Evolutionary conservation across 2,113 vertebrate genomes (phyloP), one percentile per base, ranked within the genome.

Genomic region (Copsychus sechellarum): DNA sequence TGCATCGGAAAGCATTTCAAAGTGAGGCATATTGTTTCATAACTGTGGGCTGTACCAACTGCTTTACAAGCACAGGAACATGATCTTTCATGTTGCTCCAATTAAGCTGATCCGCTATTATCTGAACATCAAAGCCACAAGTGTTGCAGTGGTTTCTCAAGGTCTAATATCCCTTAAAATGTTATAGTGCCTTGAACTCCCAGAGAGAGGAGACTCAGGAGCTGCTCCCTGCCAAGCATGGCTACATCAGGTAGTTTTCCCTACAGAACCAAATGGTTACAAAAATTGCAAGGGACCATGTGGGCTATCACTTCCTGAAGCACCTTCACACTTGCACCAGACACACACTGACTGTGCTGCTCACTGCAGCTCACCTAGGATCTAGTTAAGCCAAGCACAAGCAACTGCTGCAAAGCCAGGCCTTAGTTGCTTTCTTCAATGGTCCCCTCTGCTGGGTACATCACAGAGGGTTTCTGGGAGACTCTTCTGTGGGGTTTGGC

Each of bases 61-160:
- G 72, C 67, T 90, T 94, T 88, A 93, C 72, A 54, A 88, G 91
- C 60, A 61, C 4, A 47, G 88, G 72, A 92, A 96, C 88, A 84
- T 6, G 56, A 90, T 81, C 76, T 40, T 88, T 94, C 80, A 83
- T 58, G 86, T 86, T 64, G 51, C 71, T 93, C 76, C 76, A 90
- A 34, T 91, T 88, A 92, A 88, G 69, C 51, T 54, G 38, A 92
- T 81, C 96, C 0, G 1, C 80, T 90, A 47, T 83, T 86, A 92
- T 78, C 76, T 88, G 83, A 93, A 81, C 80, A 93, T 92, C 86
- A 90, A 94, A 96, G 92, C 79, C 85, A 36, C 67, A 62, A 73
- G 72, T 12, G 34, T 64, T 90, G 51, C 82, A 16, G 81, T 15
- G 53, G 57, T 69, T 82, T 81, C 69, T 56, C 94, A 77, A 81